Evolutionary conservation across 2,113 vertebrate genomes (phyloP), one percentile per base, ranked within the genome.

Genomic region (Plectropomus leopardus): DNA sequence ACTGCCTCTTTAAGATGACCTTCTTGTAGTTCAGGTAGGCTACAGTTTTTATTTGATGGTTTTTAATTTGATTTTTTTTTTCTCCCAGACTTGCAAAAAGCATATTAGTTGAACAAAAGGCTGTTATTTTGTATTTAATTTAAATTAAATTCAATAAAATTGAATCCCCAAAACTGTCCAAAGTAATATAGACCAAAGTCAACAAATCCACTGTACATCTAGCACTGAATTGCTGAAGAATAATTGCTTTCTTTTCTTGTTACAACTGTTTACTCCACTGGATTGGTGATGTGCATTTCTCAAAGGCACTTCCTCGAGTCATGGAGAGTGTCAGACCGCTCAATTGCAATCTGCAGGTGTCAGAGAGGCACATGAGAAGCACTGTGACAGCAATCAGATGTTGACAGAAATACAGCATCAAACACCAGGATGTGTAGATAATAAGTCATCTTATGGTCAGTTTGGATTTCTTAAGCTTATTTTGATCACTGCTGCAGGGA

Each of bases 281-380:
- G 54, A 65, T 63, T 5, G 69, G 48, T 71, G 55, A 55, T 80
- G 82, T 74, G 47, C 69, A n/a, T 79, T 70, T 86, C 67, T 68
- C 58, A 45, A 68, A 80, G 68, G 63, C 50, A 32, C 32, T 6
- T 68, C 23, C 21, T 14, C 32, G 13, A 36, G 65, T 63, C 70
- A 15, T 44, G n/a, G 54, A 11, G 86, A 78, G 93, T 88, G 91
- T 86, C 87, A 93, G 92, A 92, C 92, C 7, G 86, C 84, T 95
- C 91, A 78, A 94, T 95, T 91, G 82, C 78, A 88, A 93, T 94
- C 92, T 90, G 78, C 72, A 86, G 90, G 88, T 92, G 91, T 90
- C 73, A 68, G 69, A 71, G 70, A 80, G 34, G 50, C 65, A n/a
- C 68, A 61, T 4, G n/a, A n/a, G 10, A 69, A 65, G 45, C 24